These are phyloP conservation scores for Carassius auratus DNA, from an alignment of 2,113 vertebrate species.

Conservation along the genomic window DNA sequence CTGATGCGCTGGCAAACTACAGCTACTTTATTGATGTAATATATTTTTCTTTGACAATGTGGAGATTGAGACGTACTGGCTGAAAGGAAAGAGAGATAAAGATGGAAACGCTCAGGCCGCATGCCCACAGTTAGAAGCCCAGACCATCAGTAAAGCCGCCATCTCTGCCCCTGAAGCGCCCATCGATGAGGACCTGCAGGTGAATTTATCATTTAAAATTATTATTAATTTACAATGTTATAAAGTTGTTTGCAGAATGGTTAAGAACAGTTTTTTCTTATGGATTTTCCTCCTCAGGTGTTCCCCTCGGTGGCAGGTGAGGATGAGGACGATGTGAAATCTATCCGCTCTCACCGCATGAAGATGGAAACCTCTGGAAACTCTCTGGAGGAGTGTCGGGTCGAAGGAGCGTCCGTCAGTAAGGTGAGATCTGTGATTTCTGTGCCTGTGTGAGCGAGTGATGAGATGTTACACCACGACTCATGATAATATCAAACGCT, in stretches of 20 bases:
- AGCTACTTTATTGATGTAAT: background rate
- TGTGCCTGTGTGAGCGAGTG: background rate
- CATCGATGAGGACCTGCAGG: slow-evolving; percentile 64
- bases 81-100: slow-evolving; percentile 77
- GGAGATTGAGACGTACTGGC: slow-evolving; percentile 78
- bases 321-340: slow-evolving; percentile 71
- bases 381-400: slow-evolving; percentile 65
- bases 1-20: background rate
- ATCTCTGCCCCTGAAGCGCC: slow-evolving; percentile 62
- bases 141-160: slow-evolving; percentile 72
- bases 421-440: slow-evolving; percentile 63
- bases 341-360: slow-evolving; percentile 67
- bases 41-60: slow-evolving; percentile 60
- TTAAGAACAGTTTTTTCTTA: background rate
- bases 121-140: slow-evolving; percentile 75
- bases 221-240: too few relatives aligned
- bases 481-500: background rate
- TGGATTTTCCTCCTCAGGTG: slow-evolving; percentile 55
- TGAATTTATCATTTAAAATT: slow-evolving; percentile 38
- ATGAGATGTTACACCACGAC: background rate
- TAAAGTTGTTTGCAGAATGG: background rate
- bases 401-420: slow-evolving; percentile 69
- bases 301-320: slow-evolving; percentile 66
- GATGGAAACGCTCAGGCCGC: slow-evolving; percentile 76
- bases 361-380: slow-evolving; percentile 73